Percentiles rank a stretch among this genome's conserved stretches.
Conservation (phyloP, 2,888 invertebrate genomes). For the Brachyopa scutellaris region DNA sequence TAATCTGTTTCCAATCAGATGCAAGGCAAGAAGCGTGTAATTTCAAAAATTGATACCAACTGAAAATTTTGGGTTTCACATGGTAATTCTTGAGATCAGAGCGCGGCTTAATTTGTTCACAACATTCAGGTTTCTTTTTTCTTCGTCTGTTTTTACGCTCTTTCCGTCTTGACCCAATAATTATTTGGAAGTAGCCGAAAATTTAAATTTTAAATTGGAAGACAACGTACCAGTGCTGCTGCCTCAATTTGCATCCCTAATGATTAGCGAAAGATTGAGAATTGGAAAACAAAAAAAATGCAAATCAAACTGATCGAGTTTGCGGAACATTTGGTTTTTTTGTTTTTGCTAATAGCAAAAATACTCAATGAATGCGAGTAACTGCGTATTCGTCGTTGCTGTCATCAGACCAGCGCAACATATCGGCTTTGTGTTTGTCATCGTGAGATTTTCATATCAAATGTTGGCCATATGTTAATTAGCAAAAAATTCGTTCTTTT, state of each 20-base stretch:
- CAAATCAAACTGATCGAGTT: slow-evolving; percentile 38
- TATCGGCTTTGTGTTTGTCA: slow-evolving; percentile 1
- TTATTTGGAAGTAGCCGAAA: slow-evolving; percentile 38
- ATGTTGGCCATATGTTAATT: slow-evolving; percentile 71
- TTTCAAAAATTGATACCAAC: slow-evolving; percentile 55
- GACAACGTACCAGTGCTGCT: not conserved
- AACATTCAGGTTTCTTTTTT: not conserved
- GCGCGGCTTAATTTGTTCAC: too few species aligned
- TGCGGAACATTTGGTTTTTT: slow-evolving; percentile 32
- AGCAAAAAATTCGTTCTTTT: slow-evolving; percentile 43
- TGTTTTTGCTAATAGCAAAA: slow-evolving; percentile 9
- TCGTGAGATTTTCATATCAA: slow-evolving; percentile 51
- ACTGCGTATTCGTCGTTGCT: too few species aligned
- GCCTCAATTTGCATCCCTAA: slow-evolving; percentile 61
- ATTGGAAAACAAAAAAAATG: slow-evolving; percentile 9
- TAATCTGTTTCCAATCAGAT: slow-evolving; percentile 39
- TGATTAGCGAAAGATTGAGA: slow-evolving; percentile 50
- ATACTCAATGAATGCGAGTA: not conserved
- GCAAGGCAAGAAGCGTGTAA: slow-evolving; percentile 5
- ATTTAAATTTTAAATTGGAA: slow-evolving; percentile 44
- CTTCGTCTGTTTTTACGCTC: not conserved
- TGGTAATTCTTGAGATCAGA: not conserved
- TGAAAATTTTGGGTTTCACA: slow-evolving; percentile 32
- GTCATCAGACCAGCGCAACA: not conserved
- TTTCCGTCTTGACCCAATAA: slow-evolving; percentile 56